Base-by-base conservation (phyloP, 2,888 invertebrate species). In the Slavum lentiscoides region DNA sequence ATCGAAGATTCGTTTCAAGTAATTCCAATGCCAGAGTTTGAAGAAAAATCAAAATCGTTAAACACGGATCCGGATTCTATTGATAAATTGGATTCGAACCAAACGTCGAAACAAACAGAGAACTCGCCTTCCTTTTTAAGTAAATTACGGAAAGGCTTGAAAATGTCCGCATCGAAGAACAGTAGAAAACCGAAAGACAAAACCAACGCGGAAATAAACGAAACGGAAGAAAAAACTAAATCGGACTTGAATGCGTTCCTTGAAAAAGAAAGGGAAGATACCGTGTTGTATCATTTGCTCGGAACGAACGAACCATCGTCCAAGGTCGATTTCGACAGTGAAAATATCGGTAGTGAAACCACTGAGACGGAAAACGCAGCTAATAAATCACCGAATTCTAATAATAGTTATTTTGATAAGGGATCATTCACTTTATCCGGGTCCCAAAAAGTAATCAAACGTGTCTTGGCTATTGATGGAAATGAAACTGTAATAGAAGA, bases 201-300 rank as follows among this genome's bases (percentile, higher is more conserved):
- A 17, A 1, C 1, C 0, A 2, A 15, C 21, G 3, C 1, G 0
- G 55, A 39, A 0, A 39, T 0, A 0, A 0, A 9, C 5, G 15
- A 53, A 37, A 19, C 13, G 0, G 55, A 74, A 11, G 37, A 39
- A 11, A 11, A 11, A 17, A 21, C 17, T 0, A 74, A 39, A 74
- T 21, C 39, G 0, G 23, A 66, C 1, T 11, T 74, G 15, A 66
- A 39, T 3, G 55, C 17, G 39, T 74, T 74, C 39, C 21, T 74
- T 3, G 74, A 74, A 58, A 74, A 66, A 21, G 74, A 59, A 59
- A 59, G 9, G n/a, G 59, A 59, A 59, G 9, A 59, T 8, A 21
- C 21, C 4, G 59, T 59, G 2, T 59, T 59, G 7, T 21, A 59
- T 59, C 0, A 59, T 21, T n/a, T 21, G 11, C 21, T 21, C 9